A percentile compares a stretch with the other conserved stretches of the same genome.
Conservation (phyloP, 2,888 invertebrate species). For the Agapostemon virescens region DNA sequence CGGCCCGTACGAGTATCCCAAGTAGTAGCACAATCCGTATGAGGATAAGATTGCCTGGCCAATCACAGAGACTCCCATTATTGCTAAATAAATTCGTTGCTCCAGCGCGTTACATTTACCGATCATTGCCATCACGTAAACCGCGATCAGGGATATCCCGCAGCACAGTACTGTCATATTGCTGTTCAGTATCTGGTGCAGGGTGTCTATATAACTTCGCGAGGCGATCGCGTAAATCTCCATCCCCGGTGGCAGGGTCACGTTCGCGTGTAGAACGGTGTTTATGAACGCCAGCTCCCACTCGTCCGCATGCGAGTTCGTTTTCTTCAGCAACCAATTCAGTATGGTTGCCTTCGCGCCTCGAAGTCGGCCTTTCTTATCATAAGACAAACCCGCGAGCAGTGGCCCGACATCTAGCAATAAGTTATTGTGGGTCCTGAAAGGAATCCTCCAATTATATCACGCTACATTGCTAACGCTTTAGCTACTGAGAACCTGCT, state of each 20-base stretch:
- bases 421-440: constrained; percentile 53
- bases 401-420: constrained; percentile 73
- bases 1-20: constrained; percentile 78
- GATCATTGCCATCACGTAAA: constrained; percentile 78
- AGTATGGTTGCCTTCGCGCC: constrained; percentile 77
- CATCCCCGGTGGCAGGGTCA: constrained; percentile 73
- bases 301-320: constrained; percentile 67
- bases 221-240: constrained; percentile 75
- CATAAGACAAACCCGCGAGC: constrained; percentile 71
- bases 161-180: constrained; percentile 76
- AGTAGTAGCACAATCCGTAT: constrained; percentile 78
- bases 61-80: constrained; percentile 78
- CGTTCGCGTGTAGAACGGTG: constrained; percentile 70
- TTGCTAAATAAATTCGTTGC: constrained; percentile 76
- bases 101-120: constrained; percentile 77
- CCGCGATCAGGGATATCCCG: constrained; percentile 77
- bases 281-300: constrained; percentile 77
- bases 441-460: neutral
- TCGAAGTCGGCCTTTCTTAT: constrained; percentile 68
- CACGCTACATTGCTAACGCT: neutral
- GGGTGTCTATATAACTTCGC: constrained; percentile 76
- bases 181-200: constrained; percentile 75
- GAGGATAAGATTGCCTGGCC: constrained; percentile 77
- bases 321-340: constrained; percentile 76
- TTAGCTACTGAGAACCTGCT: neutral